A percentile compares a stretch with the other conserved stretches of the same genome.
These are phyloP conservation scores for Drymodes brunneopygia DNA, from an alignment of 2,113 vertebrate species.

Conservation along the genomic window DNA sequence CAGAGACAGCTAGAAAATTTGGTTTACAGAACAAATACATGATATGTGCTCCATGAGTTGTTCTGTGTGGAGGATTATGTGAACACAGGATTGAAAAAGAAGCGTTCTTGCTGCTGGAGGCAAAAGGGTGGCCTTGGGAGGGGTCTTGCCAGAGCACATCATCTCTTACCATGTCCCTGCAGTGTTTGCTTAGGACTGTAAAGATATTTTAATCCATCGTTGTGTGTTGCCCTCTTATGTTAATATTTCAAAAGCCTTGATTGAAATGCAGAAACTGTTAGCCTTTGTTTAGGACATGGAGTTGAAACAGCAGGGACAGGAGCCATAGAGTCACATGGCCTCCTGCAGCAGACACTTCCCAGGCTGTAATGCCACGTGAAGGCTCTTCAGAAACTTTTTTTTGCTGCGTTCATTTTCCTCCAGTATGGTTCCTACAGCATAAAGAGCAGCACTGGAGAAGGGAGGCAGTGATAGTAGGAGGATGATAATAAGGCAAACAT, in stretches of 20 bases:
- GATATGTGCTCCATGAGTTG: not conserved
- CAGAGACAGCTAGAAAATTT: not conserved
- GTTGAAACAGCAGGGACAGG: not conserved
- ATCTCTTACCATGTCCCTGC: not conserved
- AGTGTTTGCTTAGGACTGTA: not conserved
- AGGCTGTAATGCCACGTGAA: not conserved
- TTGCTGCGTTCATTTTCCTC: not conserved
- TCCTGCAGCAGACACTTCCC: not conserved
- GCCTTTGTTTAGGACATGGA: not conserved
- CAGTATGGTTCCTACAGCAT: not conserved
- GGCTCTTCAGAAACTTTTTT: not conserved
- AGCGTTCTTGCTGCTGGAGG: not conserved
- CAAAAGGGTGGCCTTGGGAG: not conserved
- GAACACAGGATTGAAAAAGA: not conserved
- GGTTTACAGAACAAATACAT: not conserved
- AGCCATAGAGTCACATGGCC: accelerated
- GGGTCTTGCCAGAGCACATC: not conserved
- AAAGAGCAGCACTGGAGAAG: not conserved
- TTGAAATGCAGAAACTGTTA: not conserved
- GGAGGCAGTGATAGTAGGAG: not conserved
- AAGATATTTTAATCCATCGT: not conserved
- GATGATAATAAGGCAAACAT: not conserved
- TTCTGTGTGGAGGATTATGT: not conserved
- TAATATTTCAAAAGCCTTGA: not conserved
- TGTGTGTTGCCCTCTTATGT: not conserved